Conservation (phyloP, 2,888 invertebrate genomes). For the Sussaba pulchella region DNA sequence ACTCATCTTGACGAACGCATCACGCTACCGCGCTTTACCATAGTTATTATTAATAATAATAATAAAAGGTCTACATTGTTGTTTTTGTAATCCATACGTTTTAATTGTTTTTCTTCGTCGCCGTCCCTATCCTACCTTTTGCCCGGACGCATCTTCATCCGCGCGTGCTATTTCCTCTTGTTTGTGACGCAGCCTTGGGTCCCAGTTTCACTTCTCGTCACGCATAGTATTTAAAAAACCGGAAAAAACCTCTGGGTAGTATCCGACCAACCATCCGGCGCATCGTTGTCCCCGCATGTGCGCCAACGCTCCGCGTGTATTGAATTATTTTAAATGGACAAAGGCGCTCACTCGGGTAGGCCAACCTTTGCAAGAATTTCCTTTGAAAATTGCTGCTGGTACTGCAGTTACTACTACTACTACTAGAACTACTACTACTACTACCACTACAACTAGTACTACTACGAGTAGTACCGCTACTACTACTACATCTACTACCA, state of each 20-base stretch:
- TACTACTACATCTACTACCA: too few species aligned
- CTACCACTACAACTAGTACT: too few species aligned
- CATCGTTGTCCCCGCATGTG: conserved; percentile 37
- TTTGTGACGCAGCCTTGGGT: not conserved
- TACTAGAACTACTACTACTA: too few species aligned
- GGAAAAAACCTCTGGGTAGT: conserved; percentile 40
- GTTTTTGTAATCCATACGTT: not conserved
- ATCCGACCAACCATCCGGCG: conserved; percentile 43
- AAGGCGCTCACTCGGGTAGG: conserved; percentile 36
- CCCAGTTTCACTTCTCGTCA: conserved; percentile 10
- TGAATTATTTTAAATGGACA: conserved; percentile 42
- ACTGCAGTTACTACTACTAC: too few species aligned
- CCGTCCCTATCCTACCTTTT: not conserved
- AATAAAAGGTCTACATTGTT: not conserved
- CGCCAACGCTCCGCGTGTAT: conserved; percentile 24
- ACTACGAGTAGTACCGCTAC: too few species aligned
- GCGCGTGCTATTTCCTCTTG: too few species aligned
- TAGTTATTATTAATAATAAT: not conserved
- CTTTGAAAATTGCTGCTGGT: conserved; percentile 41
- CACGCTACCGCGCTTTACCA: not conserved
- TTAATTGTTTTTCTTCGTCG: not conserved
- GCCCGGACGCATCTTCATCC: not conserved
- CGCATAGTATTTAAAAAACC: conserved; percentile 41
- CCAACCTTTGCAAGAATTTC: conserved; percentile 40
- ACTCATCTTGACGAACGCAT: conserved; percentile 10